These are phyloP conservation scores for Ethmia dodecea DNA, from an alignment of 2,888 invertebrate species.

Conservation along the genomic window DNA sequence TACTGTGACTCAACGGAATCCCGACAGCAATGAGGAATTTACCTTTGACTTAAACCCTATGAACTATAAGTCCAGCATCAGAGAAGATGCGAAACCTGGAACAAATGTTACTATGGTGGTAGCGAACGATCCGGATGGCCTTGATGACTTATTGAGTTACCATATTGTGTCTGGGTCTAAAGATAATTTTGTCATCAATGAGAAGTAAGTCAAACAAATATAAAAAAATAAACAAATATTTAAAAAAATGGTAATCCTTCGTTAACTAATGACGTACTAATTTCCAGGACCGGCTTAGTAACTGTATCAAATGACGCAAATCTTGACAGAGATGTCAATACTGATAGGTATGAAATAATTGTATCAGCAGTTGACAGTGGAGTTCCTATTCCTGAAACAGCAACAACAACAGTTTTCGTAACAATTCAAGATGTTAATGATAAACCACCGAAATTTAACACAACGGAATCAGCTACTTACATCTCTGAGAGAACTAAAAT, in stretches of 20 bases:
- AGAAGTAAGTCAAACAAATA: constrained; percentile 67
- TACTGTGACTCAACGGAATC: constrained; percentile 43
- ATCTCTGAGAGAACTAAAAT: constrained; percentile 83
- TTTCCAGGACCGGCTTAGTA: constrained; percentile 80
- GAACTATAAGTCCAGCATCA: constrained; percentile 83
- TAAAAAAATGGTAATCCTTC: neutral
- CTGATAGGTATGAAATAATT: constrained; percentile 82
- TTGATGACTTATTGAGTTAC: constrained; percentile 82
- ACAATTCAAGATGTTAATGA: constrained; percentile 88
- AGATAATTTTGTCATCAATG: constrained; percentile 87
- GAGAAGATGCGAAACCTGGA: constrained; percentile 83
- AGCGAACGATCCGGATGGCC: constrained; percentile 88
- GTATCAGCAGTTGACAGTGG: constrained; percentile 88
- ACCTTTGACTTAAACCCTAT: constrained; percentile 80
- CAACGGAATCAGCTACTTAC: constrained; percentile 81
- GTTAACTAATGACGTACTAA: constrained; percentile 1
- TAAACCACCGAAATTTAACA: constrained; percentile 86
- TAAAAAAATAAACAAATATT: constrained; percentile 2
- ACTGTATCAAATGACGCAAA: constrained; percentile 85
- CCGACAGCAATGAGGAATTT: constrained; percentile 53
- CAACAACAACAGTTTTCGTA: constrained; percentile 85
- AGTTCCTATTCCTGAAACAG: constrained; percentile 85
- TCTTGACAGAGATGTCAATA: constrained; percentile 82
- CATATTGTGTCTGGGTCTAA: constrained; percentile 84
- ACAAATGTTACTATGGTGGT: constrained; percentile 82